Evolutionary conservation across 92 coral and sea anemone genomes (phyloP).

Genomic region (Metridium senile): DNA sequence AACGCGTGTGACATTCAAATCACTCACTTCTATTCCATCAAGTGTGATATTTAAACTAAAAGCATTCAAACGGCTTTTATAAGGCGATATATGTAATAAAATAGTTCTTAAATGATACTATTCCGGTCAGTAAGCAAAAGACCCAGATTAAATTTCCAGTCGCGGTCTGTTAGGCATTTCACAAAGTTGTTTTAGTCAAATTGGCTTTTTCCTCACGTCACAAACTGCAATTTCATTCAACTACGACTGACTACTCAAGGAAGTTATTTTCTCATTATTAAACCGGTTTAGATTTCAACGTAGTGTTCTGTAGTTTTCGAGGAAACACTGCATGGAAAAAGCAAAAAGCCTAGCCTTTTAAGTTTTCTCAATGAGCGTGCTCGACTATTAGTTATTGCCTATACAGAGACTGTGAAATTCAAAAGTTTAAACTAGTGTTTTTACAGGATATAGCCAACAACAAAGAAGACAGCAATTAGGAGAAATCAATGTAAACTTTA

Average conservation of each 20-base stretch:
- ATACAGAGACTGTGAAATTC: conserved; percentile 8
- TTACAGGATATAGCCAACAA: conserved; percentile 14
- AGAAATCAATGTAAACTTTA: conserved; percentile 25
- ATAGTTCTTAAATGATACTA: conserved; percentile 4
- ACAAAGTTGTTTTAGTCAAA: not conserved
- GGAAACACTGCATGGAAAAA: too few species aligned
- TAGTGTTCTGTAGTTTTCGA: conserved; percentile 8
- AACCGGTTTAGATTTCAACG: conserved; percentile 9
- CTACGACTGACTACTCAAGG: not conserved
- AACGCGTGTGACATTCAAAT: not conserved
- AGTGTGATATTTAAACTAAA: conserved; percentile 21
- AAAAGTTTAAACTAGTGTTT: not conserved
- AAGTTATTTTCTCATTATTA: not conserved
- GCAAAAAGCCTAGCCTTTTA: too few species aligned
- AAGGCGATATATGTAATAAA: not conserved
- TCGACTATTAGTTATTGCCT: too few species aligned
- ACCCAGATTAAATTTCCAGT: not conserved
- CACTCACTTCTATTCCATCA: conserved; percentile 20
- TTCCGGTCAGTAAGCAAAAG: conserved; percentile 18
- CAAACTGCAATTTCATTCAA: not conserved
- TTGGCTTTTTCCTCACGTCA: not conserved
- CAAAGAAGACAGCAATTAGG: conserved; percentile 18
- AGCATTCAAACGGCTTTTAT: conserved; percentile 23
- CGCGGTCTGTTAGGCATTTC: not conserved
- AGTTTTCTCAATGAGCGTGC: too few species aligned